Evolutionary conservation across 2,888 invertebrate species (phyloP).

Genomic region (Brachyptera risi): DNA sequence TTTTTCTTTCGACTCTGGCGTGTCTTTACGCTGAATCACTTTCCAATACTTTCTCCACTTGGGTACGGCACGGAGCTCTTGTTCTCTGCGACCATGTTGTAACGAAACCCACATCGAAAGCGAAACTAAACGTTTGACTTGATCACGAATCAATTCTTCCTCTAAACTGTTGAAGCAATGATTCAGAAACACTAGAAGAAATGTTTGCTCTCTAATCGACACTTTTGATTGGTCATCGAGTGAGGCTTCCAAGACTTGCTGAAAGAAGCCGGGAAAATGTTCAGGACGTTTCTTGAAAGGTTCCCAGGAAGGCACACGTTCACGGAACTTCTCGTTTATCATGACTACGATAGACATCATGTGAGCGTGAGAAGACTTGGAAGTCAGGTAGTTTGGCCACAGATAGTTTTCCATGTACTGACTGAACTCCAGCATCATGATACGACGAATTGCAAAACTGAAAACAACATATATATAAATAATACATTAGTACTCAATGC

Average conservation of each 20-base stretch:
- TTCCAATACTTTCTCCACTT: constrained; percentile 93
- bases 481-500: neutral
- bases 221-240: constrained; percentile 56
- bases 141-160: constrained; percentile 86
- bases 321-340: constrained; percentile 98
- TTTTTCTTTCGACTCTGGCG: constrained; percentile 62
- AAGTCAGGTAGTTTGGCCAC: constrained; percentile 89
- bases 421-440: constrained; percentile 95
- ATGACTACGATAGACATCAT: constrained; percentile 96
- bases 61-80: constrained; percentile 79
- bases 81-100: constrained; percentile 77
- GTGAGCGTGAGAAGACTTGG: constrained; percentile 76
- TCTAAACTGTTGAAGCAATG: constrained; percentile 98
- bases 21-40: constrained; percentile 81
- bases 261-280: constrained; percentile 77
- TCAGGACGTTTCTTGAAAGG: constrained; percentile 73
- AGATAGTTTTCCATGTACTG: constrained; percentile 95
- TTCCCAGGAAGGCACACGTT: constrained; percentile 95
- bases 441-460: constrained; percentile 76
- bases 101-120: constrained; percentile 91
- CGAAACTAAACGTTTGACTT: constrained; percentile 86
- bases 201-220: constrained; percentile 69
- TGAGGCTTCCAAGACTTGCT: constrained; percentile 72
- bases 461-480: constrained; percentile 36
- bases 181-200: constrained; percentile 85